Percentiles rank a stretch among this genome's conserved stretches.
Conservation (phyloP, 2,113 vertebrate genomes). For the Percopsis transmontana region DNA sequence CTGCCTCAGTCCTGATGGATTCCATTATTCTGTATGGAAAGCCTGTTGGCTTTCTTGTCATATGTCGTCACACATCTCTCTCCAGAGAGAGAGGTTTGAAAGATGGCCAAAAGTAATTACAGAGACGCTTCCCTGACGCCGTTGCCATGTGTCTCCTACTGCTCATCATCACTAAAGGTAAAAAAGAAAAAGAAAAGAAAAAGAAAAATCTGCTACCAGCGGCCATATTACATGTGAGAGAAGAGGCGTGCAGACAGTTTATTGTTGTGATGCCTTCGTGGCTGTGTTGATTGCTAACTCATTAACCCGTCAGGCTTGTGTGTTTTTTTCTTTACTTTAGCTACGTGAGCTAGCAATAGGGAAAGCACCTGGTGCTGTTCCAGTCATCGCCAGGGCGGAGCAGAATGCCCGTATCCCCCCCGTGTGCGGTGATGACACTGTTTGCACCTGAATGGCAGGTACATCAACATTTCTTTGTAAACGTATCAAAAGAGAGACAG, state of each 20-base stretch:
- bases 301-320: slow-evolving; percentile 68
- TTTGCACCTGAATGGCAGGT: slow-evolving; percentile 79
- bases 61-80: slow-evolving; percentile 84
- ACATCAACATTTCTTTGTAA: slow-evolving; percentile 80
- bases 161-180: slow-evolving; percentile 64
- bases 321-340: slow-evolving; percentile 34
- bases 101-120: slow-evolving; percentile 85
- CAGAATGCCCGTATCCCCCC: slow-evolving; percentile 56
- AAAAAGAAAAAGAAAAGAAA: background rate
- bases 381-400: slow-evolving; percentile 68
- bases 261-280: slow-evolving; percentile 46
- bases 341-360: slow-evolving; percentile 25
- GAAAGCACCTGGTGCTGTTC: slow-evolving; percentile 56
- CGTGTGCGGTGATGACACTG: slow-evolving; percentile 75
- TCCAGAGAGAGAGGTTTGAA: slow-evolving; percentile 80
- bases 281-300: slow-evolving; percentile 72
- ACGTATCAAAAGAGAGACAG: slow-evolving; percentile 75
- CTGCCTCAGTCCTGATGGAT: slow-evolving; percentile 79
- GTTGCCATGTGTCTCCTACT: slow-evolving; percentile 69
- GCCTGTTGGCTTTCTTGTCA: slow-evolving; percentile 84
- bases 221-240: slow-evolving; percentile 59
- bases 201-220: slow-evolving; percentile 63
- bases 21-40: slow-evolving; percentile 81
- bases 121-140: slow-evolving; percentile 73
- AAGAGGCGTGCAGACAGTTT: slow-evolving; percentile 58